Conservation (phyloP, 2,888 invertebrate genomes). For the Aphrophora alni region DNA sequence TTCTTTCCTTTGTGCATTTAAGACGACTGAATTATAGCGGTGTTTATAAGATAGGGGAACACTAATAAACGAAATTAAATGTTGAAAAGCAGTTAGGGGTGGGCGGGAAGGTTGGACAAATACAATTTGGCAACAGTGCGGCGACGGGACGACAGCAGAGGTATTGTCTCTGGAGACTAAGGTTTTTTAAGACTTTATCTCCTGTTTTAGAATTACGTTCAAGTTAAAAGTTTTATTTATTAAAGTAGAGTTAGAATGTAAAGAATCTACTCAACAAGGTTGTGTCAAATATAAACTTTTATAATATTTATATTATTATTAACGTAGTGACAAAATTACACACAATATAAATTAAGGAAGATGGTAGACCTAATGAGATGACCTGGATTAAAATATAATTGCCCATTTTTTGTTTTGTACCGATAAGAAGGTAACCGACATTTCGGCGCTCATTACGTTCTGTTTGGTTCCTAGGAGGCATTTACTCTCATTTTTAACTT, state of each 20-base stretch:
- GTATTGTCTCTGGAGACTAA: neutral
- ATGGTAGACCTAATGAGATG: too few relatives aligned
- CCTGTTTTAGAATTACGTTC: neutral
- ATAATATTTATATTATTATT: too few relatives aligned
- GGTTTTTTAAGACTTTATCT: neutral
- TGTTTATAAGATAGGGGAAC: constrained; percentile 36
- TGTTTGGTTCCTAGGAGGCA: too few relatives aligned
- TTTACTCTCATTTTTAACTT: too few relatives aligned
- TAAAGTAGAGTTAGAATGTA: neutral
- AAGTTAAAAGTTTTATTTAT: neutral
- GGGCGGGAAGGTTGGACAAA: neutral
- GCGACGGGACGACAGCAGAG: neutral
- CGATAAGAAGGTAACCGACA: too few relatives aligned
- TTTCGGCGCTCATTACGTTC: too few relatives aligned
- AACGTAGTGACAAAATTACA: too few relatives aligned
- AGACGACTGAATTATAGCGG: constrained; percentile 31
- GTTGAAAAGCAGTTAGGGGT: neutral
- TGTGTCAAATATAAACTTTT: too few relatives aligned
- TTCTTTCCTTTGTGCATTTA: constrained; percentile 25
- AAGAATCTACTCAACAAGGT: too few relatives aligned
- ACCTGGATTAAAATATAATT: too few relatives aligned
- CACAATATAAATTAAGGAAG: too few relatives aligned
- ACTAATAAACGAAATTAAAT: constrained; percentile 41
- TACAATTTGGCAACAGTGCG: neutral
- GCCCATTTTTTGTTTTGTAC: too few relatives aligned